phyloP scores from a whole-genome alignment of 2,113 vertebrate genomes.

The Mesoclemmys tuberculata region DNA sequence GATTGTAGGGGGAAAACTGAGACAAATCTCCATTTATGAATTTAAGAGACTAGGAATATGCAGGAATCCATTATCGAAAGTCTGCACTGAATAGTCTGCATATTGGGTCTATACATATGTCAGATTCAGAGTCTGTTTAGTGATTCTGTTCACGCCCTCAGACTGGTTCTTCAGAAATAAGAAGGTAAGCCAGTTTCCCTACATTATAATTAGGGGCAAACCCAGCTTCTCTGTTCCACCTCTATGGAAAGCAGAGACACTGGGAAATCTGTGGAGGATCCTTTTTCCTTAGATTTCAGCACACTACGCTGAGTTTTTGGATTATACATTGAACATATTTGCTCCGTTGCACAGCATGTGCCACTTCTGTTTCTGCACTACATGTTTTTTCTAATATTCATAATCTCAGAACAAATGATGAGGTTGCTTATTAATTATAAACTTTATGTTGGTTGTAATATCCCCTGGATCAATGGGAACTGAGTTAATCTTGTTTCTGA shows the following conservation, averaged over 20 bases:
- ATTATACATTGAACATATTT: not conserved
- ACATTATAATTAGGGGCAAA: not conserved
- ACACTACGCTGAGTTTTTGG: not conserved
- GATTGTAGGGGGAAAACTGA: not conserved
- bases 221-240: not conserved
- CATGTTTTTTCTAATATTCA: not conserved
- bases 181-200: not conserved
- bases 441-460: not conserved
- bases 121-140: not conserved
- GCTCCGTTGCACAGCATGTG: not conserved
- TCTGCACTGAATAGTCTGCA: not conserved
- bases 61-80: not conserved
- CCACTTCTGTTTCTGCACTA: not conserved
- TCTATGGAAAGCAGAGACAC: not conserved
- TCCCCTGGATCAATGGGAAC: not conserved
- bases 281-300: not conserved
- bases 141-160: not conserved
- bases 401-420: not conserved
- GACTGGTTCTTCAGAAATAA: not conserved
- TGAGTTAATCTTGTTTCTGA: constrained; percentile 19
- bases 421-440: not conserved
- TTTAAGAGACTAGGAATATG: not conserved
- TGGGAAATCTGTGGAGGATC: not conserved
- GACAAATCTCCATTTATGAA: not conserved
- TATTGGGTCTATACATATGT: not conserved